A percentile compares a stretch with the other conserved stretches of the same genome.
These are phyloP conservation scores for Mesaphorura yosii DNA, from an alignment of 1,140 invertebrate species.

Conservation along the genomic window DNA sequence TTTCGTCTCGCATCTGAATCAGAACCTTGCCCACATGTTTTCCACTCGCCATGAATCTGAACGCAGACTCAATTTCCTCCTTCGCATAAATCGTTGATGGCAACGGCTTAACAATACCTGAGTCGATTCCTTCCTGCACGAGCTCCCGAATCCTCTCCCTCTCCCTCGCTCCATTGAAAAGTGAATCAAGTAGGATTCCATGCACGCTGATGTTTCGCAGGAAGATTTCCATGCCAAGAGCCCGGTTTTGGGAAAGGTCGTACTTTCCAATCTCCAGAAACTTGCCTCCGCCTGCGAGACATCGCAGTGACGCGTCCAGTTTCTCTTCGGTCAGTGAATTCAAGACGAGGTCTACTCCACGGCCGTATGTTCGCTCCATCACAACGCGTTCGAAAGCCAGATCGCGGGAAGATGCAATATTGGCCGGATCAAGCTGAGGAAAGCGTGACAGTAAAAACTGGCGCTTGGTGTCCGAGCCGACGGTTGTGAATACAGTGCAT, in stretches of 20 bases:
- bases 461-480: conserved; percentile 73
- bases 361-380: conserved; percentile 45
- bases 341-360: conserved; percentile 62
- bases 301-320: conserved; percentile 49
- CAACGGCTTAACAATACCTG: conserved; percentile 72
- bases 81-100: conserved; percentile 64
- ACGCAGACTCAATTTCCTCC: conserved; percentile 89
- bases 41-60: conserved; percentile 89
- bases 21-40: conserved; percentile 96
- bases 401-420: conserved; percentile 55
- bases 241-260: conserved; percentile 40
- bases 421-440: conserved; percentile 44
- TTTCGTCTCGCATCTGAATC: conserved; percentile 70
- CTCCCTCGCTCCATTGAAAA: conserved; percentile 34
- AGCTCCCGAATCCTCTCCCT: conserved; percentile 50
- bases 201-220: conserved; percentile 93
- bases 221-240: conserved; percentile 84
- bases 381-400: conserved; percentile 75
- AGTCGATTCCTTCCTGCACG: conserved; percentile 66
- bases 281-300: conserved; percentile 51
- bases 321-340: conserved; percentile 69
- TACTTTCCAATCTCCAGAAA: conserved; percentile 56
- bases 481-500: conserved; percentile 69
- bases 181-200: conserved; percentile 71
- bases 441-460: conserved; percentile 77